phyloP scores from a whole-genome alignment of 2,888 invertebrate genomes.

The Habroteleia sp. region DNA sequence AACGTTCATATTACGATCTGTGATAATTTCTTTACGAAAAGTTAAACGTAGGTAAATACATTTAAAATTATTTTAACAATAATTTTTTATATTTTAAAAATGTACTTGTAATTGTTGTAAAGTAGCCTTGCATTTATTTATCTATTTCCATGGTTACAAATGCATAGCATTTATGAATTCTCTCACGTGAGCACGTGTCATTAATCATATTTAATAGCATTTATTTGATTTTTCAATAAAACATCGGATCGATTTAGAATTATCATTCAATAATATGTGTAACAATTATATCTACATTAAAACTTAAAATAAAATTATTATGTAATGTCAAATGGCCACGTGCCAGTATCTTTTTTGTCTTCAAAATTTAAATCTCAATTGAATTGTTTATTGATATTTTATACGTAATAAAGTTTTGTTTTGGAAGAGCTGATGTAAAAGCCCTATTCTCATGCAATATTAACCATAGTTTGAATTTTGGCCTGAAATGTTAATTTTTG shows the following conservation, averaged over 20 bases:
- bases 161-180: constrained; percentile 13
- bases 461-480: too few relatives aligned
- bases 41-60: constrained; percentile 30
- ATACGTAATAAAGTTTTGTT: too few relatives aligned
- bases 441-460: too few relatives aligned
- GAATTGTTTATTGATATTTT: too few relatives aligned
- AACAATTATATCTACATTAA: neutral
- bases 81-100: neutral
- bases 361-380: neutral
- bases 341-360: constrained; percentile 38
- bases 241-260: neutral
- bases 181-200: constrained; percentile 35
- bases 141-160: neutral
- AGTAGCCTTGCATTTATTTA: neutral
- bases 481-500: neutral
- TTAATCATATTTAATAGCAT: neutral
- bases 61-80: too few relatives aligned
- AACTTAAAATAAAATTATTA: constrained; percentile 29
- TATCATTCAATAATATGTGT: neutral
- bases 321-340: constrained; percentile 51
- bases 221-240: neutral
- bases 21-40: constrained; percentile 20
- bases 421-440: too few relatives aligned
- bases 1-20: constrained; percentile 34
- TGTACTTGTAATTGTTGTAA: neutral